These are phyloP conservation scores for Eugnorisma glareosa DNA, from an alignment of 2,888 invertebrate genomes.

Conservation along the genomic window DNA sequence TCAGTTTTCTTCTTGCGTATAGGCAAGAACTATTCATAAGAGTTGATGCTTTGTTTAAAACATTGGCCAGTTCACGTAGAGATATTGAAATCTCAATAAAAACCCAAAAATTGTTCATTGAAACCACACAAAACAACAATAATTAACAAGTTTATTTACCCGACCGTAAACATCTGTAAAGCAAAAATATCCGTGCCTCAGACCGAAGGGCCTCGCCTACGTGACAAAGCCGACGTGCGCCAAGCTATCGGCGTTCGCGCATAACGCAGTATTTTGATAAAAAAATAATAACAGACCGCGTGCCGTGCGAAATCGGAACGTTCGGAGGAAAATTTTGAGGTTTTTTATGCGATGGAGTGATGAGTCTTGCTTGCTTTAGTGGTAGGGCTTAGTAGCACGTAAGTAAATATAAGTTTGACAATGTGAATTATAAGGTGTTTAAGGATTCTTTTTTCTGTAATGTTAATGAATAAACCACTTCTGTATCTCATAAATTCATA, in stretches of 20 bases:
- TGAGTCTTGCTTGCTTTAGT: background rate
- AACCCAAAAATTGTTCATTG: background rate
- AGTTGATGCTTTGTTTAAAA: background rate
- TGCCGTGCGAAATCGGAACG: constrained; percentile 23
- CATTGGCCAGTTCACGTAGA: background rate
- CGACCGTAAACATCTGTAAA: background rate
- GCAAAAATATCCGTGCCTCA: background rate
- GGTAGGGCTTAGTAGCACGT: background rate
- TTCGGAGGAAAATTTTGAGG: constrained; percentile 9
- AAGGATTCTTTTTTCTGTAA: background rate
- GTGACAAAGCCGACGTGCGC: constrained; percentile 66
- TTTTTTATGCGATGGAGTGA: background rate
- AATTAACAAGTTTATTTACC: background rate
- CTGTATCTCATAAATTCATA: background rate
- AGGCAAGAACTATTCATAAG: background rate
- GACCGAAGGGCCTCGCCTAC: constrained; percentile 61
- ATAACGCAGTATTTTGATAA: constrained; percentile 39
- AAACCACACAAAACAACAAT: background rate
- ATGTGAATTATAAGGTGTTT: background rate
- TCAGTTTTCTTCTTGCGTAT: background rate
- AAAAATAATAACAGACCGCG: constrained; percentile 36
- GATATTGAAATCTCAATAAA: background rate
- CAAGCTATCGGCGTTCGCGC: constrained; percentile 53
- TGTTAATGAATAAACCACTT: background rate
- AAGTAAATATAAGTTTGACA: too few relatives aligned